These are phyloP conservation scores for Mnemiopsis leidyi DNA, from an alignment of 37 sponge, comb jelly and placozoan genomes.

Conservation along the genomic window DNA sequence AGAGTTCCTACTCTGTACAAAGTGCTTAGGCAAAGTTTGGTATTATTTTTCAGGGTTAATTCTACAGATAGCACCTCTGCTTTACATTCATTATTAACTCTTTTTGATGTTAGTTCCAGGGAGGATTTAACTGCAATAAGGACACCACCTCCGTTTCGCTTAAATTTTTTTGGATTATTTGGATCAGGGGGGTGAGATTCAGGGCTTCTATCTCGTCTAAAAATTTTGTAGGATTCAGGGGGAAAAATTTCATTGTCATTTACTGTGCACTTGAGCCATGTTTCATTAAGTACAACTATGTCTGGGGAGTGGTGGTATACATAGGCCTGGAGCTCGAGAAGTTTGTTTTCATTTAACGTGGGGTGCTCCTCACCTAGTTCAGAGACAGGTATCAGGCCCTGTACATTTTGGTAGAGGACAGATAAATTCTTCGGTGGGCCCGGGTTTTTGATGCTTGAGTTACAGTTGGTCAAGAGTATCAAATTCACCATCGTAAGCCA, in stretches of 20 bases:
- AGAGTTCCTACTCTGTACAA: neutral
- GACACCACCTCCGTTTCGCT: neutral
- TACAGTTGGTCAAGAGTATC: too few species aligned
- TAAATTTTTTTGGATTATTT: neutral
- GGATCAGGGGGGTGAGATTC: neutral
- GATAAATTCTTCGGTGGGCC: too few species aligned
- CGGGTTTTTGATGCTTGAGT: too few species aligned
- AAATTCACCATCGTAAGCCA: too few species aligned
- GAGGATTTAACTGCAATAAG: too few species aligned
- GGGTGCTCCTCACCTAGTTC: neutral
- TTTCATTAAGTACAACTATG: neutral
- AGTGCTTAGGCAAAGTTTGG: too few species aligned
- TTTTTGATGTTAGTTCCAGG: too few species aligned
- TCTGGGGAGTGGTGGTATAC: neutral
- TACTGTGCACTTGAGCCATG: neutral
- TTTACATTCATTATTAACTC: too few species aligned
- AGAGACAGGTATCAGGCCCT: too few species aligned
- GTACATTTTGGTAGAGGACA: too few species aligned
- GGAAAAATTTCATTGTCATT: neutral
- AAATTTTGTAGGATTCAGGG: neutral
- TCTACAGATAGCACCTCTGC: too few species aligned
- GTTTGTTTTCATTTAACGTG: neutral
- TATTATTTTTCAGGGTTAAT: too few species aligned
- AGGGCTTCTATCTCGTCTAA: neutral
- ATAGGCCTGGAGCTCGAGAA: neutral